A percentile compares a stretch with the other conserved stretches of the same genome.
These are phyloP conservation scores for Hemibagrus guttatus DNA, from an alignment of 2,797 vertebrate species.

Conservation along the genomic window DNA sequence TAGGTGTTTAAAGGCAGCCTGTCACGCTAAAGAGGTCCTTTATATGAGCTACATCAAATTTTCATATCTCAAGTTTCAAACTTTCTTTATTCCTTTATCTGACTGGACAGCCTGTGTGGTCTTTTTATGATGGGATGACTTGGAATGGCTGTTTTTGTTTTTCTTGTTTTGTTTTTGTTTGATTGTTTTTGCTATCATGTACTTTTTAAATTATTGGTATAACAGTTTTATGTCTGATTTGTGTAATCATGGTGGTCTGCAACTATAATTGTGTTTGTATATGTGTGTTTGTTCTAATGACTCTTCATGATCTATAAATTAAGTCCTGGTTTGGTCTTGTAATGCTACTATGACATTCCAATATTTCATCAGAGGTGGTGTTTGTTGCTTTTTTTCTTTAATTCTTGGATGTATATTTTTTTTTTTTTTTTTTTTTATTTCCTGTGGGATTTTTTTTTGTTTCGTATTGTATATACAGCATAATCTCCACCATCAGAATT, in stretches of 20 bases:
- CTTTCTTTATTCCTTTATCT: background rate
- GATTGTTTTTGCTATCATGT: constrained; percentile 27
- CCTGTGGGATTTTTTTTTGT: constrained; percentile 46
- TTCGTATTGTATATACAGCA: constrained; percentile 64
- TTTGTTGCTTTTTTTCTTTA: constrained; percentile 50
- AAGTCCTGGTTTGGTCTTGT: constrained; percentile 59
- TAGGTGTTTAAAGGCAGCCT: background rate
- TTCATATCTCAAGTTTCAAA: constrained; percentile 37
- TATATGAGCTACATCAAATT: constrained; percentile 18
- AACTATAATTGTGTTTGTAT: constrained; percentile 71
- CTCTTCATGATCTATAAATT: constrained; percentile 36
- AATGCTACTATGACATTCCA: constrained; percentile 72
- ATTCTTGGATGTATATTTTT: constrained; percentile 60
- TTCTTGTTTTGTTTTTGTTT: background rate
- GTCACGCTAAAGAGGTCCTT: constrained; percentile 1
- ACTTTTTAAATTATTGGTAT: constrained; percentile 65
- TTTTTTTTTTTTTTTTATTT: constrained; percentile 70
- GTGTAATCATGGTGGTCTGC: constrained; percentile 72
- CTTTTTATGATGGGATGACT: constrained; percentile 62
- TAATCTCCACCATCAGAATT: constrained; percentile 55
- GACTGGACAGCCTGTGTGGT: constrained; percentile 65
- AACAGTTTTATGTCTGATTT: constrained; percentile 75
- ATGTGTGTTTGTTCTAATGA: constrained; percentile 62
- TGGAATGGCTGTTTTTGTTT: constrained; percentile 49
- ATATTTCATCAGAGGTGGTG: constrained; percentile 65